Evolutionary conservation across 2,888 invertebrate species (phyloP).

Genomic region (Bimastos eiseni): DNA sequence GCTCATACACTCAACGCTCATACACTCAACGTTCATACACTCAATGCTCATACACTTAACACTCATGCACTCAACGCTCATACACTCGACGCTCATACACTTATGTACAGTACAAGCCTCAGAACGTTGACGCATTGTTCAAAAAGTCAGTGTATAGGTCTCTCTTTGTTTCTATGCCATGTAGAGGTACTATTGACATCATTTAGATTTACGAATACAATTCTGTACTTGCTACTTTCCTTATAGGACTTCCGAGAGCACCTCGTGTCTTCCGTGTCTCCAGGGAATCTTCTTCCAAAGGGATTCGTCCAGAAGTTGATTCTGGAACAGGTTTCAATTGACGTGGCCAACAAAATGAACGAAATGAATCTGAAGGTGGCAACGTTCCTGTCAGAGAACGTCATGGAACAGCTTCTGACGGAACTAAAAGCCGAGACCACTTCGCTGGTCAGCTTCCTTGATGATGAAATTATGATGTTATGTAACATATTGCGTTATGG

Average conservation of each 20-base stretch:
- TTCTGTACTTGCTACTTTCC: not conserved
- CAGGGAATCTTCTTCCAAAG: not conserved
- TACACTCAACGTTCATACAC: too few relatives aligned
- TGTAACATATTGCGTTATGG: too few relatives aligned
- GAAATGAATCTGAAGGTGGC: not conserved
- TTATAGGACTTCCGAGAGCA: not conserved
- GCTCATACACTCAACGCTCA: too few relatives aligned
- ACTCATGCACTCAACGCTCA: too few relatives aligned
- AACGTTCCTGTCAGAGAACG: not conserved
- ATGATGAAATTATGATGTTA: not conserved
- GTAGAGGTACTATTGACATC: too few relatives aligned
- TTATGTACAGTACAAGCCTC: not conserved
- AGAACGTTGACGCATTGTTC: not conserved
- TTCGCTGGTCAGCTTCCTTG: not conserved
- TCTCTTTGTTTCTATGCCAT: too few relatives aligned
- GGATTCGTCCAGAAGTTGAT: not conserved
- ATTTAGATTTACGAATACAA: too few relatives aligned
- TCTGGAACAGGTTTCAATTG: not conserved
- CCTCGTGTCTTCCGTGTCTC: not conserved
- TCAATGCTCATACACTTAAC: too few relatives aligned
- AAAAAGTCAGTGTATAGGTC: not conserved
- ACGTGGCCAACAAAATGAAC: not conserved
- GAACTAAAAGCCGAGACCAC: not conserved
- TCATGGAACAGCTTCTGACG: not conserved
- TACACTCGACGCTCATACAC: too few relatives aligned